Conservation (phyloP, 2,888 invertebrate genomes). For the Drosophila tripunctata region DNA sequence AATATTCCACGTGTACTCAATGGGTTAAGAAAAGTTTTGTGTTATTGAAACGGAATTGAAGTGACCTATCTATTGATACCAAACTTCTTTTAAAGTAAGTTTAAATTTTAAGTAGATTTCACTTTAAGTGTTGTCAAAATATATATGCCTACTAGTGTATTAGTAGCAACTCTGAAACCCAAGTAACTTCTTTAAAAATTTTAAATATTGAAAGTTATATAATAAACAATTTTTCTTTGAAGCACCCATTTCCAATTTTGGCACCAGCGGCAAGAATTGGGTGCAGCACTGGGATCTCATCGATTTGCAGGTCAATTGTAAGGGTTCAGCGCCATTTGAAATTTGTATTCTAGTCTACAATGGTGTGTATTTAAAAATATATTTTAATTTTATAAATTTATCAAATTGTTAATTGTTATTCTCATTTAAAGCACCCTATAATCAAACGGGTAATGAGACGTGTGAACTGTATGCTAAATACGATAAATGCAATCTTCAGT, state of each 20-base stretch:
- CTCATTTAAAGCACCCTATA: constrained; percentile 83
- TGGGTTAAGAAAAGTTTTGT: no score
- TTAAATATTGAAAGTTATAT: no score
- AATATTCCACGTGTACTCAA: no score
- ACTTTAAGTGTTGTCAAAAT: no score
- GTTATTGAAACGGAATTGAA: no score
- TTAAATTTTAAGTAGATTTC: no score
- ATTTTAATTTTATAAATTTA: neutral
- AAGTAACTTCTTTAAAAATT: no score
- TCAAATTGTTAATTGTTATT: neutral
- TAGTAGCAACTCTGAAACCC: no score
- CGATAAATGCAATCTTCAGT: constrained; percentile 85
- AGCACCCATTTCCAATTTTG: constrained; percentile 90
- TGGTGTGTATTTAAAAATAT: constrained; percentile 84
- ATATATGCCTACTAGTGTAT: no score
- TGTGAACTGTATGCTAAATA: constrained; percentile 85
- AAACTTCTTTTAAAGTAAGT: no score
- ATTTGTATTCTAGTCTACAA: constrained; percentile 88
- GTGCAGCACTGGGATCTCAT: constrained; percentile 92
- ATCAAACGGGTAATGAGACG: constrained; percentile 91
- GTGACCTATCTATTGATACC: no score
- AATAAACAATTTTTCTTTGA: constrained; percentile 48
- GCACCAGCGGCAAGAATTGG: constrained; percentile 91
- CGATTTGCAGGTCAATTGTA: constrained; percentile 89
- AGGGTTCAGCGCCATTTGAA: constrained; percentile 89